Conservation (phyloP, 1,140 invertebrate species). For the Episyrphus balteatus region DNA sequence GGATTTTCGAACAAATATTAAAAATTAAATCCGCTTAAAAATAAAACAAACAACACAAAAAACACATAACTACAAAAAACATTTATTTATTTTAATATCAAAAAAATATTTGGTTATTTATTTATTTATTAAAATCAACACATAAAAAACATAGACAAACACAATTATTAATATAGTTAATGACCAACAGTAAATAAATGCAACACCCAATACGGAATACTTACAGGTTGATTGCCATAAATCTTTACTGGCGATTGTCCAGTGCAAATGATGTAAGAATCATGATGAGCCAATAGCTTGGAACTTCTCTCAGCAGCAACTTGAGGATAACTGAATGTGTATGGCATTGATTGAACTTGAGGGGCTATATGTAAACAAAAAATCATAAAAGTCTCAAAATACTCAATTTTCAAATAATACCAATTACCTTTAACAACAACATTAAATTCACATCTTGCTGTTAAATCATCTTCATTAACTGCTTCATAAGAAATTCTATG, state of each 20-base stretch:
- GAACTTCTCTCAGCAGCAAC: neutral
- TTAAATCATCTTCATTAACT: conserved; percentile 48
- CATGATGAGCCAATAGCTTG: conserved; percentile 10
- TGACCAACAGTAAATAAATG: neutral
- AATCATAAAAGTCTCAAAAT: too few relatives aligned
- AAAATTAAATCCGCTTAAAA: too few relatives aligned
- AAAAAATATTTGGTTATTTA: too few relatives aligned
- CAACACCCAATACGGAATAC: conserved; percentile 12
- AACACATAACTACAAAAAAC: too few relatives aligned
- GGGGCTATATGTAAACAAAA: neutral
- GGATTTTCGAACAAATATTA: too few relatives aligned
- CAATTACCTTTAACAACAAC: conserved; percentile 45
- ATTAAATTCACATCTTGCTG: conserved; percentile 49
- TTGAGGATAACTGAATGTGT: conserved; percentile 11
- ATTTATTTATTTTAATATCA: too few relatives aligned
- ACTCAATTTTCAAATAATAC: too few relatives aligned
- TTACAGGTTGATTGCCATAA: conserved; percentile 26
- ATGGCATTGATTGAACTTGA: neutral
- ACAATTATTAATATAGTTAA: too few relatives aligned
- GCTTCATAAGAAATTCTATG: conserved; percentile 54
- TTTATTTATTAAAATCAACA: too few relatives aligned
- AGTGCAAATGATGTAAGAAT: conserved; percentile 28
- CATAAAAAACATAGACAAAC: too few relatives aligned
- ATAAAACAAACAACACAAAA: too few relatives aligned
- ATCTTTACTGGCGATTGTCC: conserved; percentile 22